Conservation (phyloP, 2,797 vertebrate genomes). For the Sebastiscus albofasciatus region DNA sequence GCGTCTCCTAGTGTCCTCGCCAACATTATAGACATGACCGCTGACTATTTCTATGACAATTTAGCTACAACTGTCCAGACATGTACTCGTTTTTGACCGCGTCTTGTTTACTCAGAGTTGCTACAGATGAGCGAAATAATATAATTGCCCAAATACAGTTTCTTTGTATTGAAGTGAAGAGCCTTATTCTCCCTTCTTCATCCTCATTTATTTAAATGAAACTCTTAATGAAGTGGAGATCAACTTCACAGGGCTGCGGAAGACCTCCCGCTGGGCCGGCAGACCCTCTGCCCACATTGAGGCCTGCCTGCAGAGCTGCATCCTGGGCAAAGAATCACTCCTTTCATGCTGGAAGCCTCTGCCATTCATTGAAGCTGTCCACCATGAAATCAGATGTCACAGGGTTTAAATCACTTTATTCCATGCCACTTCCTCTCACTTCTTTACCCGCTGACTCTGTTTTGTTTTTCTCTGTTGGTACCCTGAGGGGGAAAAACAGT, state of each 20-base stretch:
- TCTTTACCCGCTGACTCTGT: conserved; percentile 54
- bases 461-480: conserved; percentile 48
- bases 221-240: conserved; percentile 53
- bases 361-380: conserved; percentile 68
- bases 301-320: conserved; percentile 62
- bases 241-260: conserved; percentile 62
- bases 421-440: conserved; percentile 67
- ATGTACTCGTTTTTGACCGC: no score
- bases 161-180: conserved; percentile 1
- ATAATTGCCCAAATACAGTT: not conserved
- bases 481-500: conserved; percentile 56
- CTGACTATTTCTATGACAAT: no score
- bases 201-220: conserved; percentile 26
- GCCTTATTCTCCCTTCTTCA: not conserved
- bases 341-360: conserved; percentile 68
- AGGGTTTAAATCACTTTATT: conserved; percentile 66
- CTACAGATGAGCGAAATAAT: not conserved
- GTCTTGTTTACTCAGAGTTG: not conserved
- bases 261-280: conserved; percentile 69
- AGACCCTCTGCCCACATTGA: conserved; percentile 62
- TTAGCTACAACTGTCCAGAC: no score
- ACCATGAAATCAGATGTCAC: conserved; percentile 76
- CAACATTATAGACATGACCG: no score
- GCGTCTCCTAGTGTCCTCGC: no score
- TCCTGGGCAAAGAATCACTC: conserved; percentile 76